These are phyloP conservation scores for Hepsetus odoe DNA, from an alignment of 2,113 vertebrate species.

Conservation along the genomic window DNA sequence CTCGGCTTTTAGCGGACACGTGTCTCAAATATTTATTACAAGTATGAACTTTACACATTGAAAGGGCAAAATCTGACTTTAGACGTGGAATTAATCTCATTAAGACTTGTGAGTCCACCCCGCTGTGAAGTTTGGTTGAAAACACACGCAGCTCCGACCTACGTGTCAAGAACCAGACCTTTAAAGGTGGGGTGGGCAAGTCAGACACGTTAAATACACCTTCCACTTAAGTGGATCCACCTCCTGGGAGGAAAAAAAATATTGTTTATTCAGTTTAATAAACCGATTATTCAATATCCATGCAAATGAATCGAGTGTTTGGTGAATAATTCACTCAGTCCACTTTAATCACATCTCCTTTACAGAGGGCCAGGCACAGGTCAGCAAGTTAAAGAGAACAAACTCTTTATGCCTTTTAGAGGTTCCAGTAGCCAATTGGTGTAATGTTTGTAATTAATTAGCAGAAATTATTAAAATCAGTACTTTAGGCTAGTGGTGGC, in stretches of 20 bases:
- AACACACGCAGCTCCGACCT: conserved; percentile 7
- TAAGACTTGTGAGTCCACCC: background rate
- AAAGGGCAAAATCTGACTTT: background rate
- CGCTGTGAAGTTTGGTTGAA: conserved; percentile 41
- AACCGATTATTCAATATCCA: background rate
- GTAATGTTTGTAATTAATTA: too few species aligned
- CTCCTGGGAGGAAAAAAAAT: too few species aligned
- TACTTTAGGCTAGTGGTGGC: too few species aligned
- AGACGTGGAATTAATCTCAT: background rate
- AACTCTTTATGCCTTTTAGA: too few species aligned
- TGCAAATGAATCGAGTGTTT: background rate
- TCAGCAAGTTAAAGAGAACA: too few species aligned
- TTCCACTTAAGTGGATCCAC: too few species aligned
- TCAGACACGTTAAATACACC: background rate
- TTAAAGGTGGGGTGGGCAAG: background rate
- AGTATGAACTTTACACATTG: background rate
- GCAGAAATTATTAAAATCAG: too few species aligned
- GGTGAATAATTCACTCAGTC: background rate
- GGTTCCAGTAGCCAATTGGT: too few species aligned
- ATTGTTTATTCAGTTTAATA: too few species aligned
- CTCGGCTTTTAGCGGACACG: background rate
- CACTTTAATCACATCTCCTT: too few species aligned
- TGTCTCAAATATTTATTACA: background rate
- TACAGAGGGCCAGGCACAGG: too few species aligned
- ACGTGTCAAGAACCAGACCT: conserved; percentile 1